Evolutionary conservation across 2,888 invertebrate species (phyloP), one percentile per base, ranked within the genome.

Genomic region (Stictocephala bisonia): DNA sequence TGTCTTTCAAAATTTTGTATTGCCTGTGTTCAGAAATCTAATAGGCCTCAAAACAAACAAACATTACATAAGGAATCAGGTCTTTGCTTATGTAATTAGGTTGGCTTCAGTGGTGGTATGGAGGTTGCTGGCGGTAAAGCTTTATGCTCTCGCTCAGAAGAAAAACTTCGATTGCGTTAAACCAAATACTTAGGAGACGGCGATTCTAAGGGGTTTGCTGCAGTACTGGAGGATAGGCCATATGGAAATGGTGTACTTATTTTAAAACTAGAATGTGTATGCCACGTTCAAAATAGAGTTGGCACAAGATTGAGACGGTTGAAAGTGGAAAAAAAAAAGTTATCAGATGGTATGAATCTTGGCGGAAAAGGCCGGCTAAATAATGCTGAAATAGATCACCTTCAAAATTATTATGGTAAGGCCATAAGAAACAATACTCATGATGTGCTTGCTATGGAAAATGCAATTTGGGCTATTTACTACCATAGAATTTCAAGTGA

Each of bases 211-310:
- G 56, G 29, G 11, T 64, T 64, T 40, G 40, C 6, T 22, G 35
- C 24, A 13, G 41, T 64, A 1, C 1, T 22, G 18, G 41, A 64
- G 22, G 22, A 11, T 6, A 41, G 20, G 11, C 64, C 64, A 3
- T 64, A 64, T 40, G 64, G 41, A 3, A 22, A 64, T 3, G 15
- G 40, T 22, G n/a, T 40, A 2, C 9, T 3, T 2, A 64, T 64
- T 18, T 6, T 24, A n/a, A 69, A 73, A 50, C 58, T 58, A 13
- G 58, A 69, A 24, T 73, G 73, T 31, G 18, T 73, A 2, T 68
- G 69, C 1, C 58, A 73, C 27, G 41, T 73, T 2, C 69, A 68
- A 9, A 73, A 73, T 22, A 24, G 73, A 41, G 26, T 64, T 6
- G 64, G 64, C 2, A 40, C 64, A 2, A 7, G 64, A 1, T 18